phyloP scores from a whole-genome alignment of 2,113 vertebrate genomes.

The Tringa solitaria region DNA sequence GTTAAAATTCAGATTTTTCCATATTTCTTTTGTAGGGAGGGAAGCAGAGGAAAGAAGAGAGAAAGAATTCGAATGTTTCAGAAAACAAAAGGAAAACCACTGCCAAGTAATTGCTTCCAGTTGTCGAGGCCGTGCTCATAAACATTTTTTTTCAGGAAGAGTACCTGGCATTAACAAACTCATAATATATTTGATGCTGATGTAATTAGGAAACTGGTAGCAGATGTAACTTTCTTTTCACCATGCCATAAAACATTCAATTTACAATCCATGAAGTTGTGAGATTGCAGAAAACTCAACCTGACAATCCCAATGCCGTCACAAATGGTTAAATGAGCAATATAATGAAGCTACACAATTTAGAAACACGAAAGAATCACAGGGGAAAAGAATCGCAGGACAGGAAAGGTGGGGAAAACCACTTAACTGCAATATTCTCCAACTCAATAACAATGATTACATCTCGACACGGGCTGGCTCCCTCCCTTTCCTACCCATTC shows the following conservation, averaged over 20 bases:
- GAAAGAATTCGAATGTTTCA: background rate
- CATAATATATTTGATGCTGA: background rate
- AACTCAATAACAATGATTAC: background rate
- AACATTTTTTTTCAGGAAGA: background rate
- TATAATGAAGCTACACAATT: background rate
- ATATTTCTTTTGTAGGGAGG: background rate
- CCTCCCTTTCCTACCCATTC: background rate
- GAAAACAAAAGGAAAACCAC: conserved; percentile 4
- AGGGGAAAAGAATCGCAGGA: background rate
- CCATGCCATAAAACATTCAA: conserved; percentile 26
- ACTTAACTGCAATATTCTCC: background rate
- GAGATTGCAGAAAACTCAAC: conserved; percentile 37
- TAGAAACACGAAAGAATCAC: background rate
- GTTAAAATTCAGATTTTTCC: background rate
- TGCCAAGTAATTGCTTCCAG: background rate
- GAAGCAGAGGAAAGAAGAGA: background rate
- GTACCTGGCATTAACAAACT: conserved; percentile 14
- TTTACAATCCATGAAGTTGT: conserved; percentile 29
- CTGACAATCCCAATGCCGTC: background rate
- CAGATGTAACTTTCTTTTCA: conserved; percentile 34
- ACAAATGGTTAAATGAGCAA: conserved; percentile 5
- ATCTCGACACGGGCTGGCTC: background rate
- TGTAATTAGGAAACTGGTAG: conserved; percentile 30
- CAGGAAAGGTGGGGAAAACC: background rate
- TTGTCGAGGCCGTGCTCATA: background rate